Evolutionary conservation across 2,113 vertebrate species (phyloP), one percentile per base, ranked within the genome.

Genomic region (Thamnaconus septentrionalis): DNA sequence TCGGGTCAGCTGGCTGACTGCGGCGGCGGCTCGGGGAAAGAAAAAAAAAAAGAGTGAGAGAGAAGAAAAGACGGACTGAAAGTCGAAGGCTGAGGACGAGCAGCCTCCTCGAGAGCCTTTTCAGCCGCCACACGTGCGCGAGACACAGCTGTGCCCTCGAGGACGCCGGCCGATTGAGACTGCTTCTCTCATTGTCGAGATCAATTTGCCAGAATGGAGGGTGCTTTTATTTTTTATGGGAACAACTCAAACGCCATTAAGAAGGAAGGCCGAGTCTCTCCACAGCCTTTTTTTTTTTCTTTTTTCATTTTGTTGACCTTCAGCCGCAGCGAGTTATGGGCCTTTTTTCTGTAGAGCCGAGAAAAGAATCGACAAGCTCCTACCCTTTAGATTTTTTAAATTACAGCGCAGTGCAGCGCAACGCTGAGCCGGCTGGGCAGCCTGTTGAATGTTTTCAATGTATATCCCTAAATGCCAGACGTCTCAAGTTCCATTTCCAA

Each of bases 401-500:
- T 65, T 75, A 70, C 57, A 1, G 52, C 46, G 57, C 43, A 80
- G 12, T 54, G 61, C 5, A n/a, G 48, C 56, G 66, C 51, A 68
- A 53, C 71, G 59, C 68, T 51, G 57, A 57, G 73, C 59, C 42
- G 73, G 59, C 68, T 51, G 57, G 55, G 73, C 59, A 44, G 73
- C 72, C 54, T 71, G 51, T 57, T 73, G 58, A 79, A 76, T 75
- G 57, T 81, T 85, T 86, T 82, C 40, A 48, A 44, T 53, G 59
- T 66, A 79, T 85, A 84, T 76, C 80, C 75, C 73, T 59, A 80
- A 87, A 86, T 41, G 53, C 64, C 82, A 88, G 67, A 78, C 73
- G 73, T 87, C 71, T 90, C 72, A 87, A 80, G 82, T 88, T 90
- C 72, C 78, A 73, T 70, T 82, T 88, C 71, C 71, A 78, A 59